Percentiles rank a stretch among this genome's conserved stretches.
Evolutionary conservation across 2,888 invertebrate genomes (phyloP).

Genomic region (Trimorus sp.): DNA sequence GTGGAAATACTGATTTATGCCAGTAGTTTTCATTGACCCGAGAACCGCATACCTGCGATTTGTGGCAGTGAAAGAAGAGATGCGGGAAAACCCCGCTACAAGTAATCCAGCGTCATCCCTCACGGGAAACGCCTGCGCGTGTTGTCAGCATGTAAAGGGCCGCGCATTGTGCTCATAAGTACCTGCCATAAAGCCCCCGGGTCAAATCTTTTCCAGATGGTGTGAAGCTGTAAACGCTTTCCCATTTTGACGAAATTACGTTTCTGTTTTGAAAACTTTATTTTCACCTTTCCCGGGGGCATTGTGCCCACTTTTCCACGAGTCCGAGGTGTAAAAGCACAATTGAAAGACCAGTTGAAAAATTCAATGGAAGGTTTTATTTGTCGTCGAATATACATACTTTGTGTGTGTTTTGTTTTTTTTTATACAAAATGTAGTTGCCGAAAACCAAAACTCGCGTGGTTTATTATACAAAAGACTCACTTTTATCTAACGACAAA

Average conservation of each 20-base stretch:
- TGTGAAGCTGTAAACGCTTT: slow-evolving; percentile 57
- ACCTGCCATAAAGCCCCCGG: slow-evolving; percentile 71
- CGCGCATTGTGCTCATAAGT: slow-evolving; percentile 67
- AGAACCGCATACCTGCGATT: slow-evolving; percentile 59
- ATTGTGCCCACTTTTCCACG: neutral
- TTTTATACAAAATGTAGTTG: slow-evolving; percentile 55
- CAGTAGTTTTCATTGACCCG: slow-evolving; percentile 49
- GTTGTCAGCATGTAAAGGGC: slow-evolving; percentile 58
- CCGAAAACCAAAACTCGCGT: slow-evolving; percentile 45
- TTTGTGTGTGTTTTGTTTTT: slow-evolving; percentile 27
- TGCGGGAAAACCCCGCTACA: slow-evolving; percentile 45
- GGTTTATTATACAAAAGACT: slow-evolving; percentile 44
- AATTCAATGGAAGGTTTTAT: slow-evolving; percentile 63
- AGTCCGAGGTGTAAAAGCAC: slow-evolving; percentile 27
- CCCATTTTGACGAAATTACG: slow-evolving; percentile 34
- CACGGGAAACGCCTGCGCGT: slow-evolving; percentile 36
- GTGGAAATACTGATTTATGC: slow-evolving; percentile 55
- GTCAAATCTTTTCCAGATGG: slow-evolving; percentile 73
- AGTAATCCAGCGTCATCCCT: slow-evolving; percentile 59
- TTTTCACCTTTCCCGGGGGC: slow-evolving; percentile 31
- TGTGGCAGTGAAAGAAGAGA: slow-evolving; percentile 42
- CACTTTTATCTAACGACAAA: slow-evolving; percentile 50
- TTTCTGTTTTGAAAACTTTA: slow-evolving; percentile 38
- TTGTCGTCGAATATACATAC: slow-evolving; percentile 57
- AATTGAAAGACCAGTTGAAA: slow-evolving; percentile 44